These are phyloP conservation scores for Chironomus riparius DNA, from an alignment of 2,888 invertebrate species.

Conservation along the genomic window DNA sequence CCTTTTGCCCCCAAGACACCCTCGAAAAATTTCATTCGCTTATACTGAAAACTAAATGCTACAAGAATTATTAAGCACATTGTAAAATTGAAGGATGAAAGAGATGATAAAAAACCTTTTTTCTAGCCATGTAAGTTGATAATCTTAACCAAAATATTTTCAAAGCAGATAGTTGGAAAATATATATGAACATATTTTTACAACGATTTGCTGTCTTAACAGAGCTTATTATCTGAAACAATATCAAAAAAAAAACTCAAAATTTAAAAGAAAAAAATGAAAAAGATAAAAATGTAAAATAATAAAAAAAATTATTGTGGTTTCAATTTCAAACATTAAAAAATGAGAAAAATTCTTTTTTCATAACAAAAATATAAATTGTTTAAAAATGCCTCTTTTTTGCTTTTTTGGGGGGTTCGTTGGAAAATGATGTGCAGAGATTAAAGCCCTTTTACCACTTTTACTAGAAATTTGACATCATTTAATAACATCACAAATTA, in stretches of 20 bases:
- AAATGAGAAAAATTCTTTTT: too few relatives aligned
- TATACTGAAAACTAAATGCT: not conserved
- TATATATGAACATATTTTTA: slow-evolving; percentile 9
- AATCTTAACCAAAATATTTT: not conserved
- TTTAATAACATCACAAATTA: too few relatives aligned
- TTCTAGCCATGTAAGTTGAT: not conserved
- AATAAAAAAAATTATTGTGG: not conserved
- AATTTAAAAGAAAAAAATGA: not conserved
- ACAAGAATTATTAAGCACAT: not conserved
- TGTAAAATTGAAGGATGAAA: not conserved
- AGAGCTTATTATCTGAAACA: slow-evolving; percentile 16
- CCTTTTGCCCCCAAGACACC: too few relatives aligned
- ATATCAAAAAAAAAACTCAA: not conserved
- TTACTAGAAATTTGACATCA: too few relatives aligned
- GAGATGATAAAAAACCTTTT: not conserved
- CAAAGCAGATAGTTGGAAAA: not conserved
- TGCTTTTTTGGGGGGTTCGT: too few relatives aligned
- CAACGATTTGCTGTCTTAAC: slow-evolving; percentile 11
- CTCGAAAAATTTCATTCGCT: not conserved
- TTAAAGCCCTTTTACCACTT: too few relatives aligned
- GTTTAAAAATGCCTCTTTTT: too few relatives aligned
- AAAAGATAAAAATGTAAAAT: not conserved
- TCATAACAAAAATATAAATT: too few relatives aligned
- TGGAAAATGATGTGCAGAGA: too few relatives aligned
- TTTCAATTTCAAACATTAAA: not conserved